Evolutionary conservation across 2,113 vertebrate genomes (phyloP).

Genomic region (Alaudala cheleensis): DNA sequence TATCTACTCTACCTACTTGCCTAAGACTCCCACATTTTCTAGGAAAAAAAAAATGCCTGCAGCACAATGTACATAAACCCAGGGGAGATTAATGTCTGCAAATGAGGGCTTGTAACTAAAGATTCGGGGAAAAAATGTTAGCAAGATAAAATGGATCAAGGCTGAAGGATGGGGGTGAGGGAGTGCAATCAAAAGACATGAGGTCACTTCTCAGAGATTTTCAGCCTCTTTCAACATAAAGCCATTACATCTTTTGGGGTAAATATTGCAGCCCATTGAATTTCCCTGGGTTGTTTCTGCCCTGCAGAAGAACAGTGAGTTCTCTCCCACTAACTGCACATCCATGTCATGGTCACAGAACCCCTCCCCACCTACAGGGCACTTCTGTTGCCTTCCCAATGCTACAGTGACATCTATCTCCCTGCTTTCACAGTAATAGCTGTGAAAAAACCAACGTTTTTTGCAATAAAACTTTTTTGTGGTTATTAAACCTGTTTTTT

Average conservation of each 20-base stretch:
- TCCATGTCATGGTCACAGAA: not conserved
- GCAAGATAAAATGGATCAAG: not conserved
- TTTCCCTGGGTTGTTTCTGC: not conserved
- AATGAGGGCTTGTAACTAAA: not conserved
- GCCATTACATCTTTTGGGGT: not conserved
- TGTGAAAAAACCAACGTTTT: too few species aligned
- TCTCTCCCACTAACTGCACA: not conserved
- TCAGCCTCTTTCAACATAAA: not conserved
- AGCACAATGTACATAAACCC: not conserved
- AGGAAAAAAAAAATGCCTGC: not conserved
- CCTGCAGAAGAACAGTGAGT: not conserved
- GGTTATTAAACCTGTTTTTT: not conserved
- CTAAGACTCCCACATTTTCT: slow-evolving; percentile 29
- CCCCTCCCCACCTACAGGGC: not conserved
- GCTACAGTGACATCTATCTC: not conserved
- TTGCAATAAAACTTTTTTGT: not conserved
- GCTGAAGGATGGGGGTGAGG: not conserved
- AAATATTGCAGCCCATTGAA: not conserved
- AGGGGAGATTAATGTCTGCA: not conserved
- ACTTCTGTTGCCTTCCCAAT: not conserved
- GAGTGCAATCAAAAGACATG: not conserved
- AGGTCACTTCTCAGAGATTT: not conserved
- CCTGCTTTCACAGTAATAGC: not conserved
- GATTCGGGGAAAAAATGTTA: not conserved
- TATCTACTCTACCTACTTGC: slow-evolving; percentile 21